These are phyloP conservation scores for Lagopus muta DNA, from an alignment of 2,113 vertebrate species.

Conservation along the genomic window DNA sequence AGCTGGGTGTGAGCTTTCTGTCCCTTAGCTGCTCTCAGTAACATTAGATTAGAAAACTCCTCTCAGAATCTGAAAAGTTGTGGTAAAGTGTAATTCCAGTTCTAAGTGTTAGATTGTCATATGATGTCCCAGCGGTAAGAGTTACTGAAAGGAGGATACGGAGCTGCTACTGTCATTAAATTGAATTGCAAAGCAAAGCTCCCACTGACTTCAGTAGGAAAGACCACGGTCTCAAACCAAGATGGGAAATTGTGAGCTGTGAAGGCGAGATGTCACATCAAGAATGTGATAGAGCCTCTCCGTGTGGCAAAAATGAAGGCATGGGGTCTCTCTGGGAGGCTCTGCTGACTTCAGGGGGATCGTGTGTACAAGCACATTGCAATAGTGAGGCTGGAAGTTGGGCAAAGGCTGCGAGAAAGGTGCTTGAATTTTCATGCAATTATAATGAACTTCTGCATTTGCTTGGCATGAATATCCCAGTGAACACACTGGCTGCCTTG, in stretches of 20 bases:
- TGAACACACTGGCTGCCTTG: neutral
- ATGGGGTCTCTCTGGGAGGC: neutral
- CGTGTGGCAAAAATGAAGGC: neutral
- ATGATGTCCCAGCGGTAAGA: neutral
- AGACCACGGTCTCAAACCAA: neutral
- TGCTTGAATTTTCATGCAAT: neutral
- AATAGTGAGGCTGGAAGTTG: neutral
- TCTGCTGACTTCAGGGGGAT: neutral
- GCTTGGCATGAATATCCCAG: neutral
- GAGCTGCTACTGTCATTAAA: neutral
- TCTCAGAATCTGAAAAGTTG: neutral
- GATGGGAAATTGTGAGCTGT: neutral
- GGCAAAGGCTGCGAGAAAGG: neutral
- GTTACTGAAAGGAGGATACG: neutral
- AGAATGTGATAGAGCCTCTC: neutral
- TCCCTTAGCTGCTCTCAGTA: neutral
- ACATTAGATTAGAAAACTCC: neutral
- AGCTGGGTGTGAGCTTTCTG: neutral
- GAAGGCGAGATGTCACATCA: fast-evolving
- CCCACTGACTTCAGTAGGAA: neutral
- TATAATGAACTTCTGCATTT: neutral
- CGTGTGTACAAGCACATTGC: neutral
- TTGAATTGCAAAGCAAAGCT: constrained; percentile 15
- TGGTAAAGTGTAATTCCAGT: neutral
- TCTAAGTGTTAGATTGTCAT: neutral